Percentiles rank a stretch among this genome's conserved stretches.
These are phyloP conservation scores for Chromis chromis DNA, from an alignment of 2,797 vertebrate species.

Conservation along the genomic window DNA sequence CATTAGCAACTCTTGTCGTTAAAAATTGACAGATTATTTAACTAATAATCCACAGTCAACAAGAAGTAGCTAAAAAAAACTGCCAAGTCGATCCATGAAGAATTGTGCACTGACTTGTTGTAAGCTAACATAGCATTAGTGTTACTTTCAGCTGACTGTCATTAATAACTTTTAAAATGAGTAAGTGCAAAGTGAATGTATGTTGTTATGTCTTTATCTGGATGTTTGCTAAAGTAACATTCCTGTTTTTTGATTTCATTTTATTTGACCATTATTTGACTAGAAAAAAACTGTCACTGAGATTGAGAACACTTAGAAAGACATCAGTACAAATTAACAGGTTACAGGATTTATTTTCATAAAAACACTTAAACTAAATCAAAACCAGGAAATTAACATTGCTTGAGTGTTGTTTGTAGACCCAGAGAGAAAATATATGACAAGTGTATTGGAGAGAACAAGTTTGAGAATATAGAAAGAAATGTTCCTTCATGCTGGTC, in stretches of 20 bases:
- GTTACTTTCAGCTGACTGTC: neutral
- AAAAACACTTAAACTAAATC: neutral
- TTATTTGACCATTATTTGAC: too few species aligned
- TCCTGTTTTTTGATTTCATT: too few species aligned
- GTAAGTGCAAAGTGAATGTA: neutral
- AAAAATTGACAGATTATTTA: neutral
- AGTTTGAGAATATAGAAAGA: constrained; percentile 9
- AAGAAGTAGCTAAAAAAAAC: neutral
- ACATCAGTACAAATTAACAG: too few species aligned
- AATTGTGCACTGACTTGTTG: too few species aligned
- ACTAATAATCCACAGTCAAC: neutral
- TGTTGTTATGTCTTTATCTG: neutral
- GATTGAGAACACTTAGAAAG: too few species aligned
- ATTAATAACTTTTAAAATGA: neutral
- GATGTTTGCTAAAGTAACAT: neutral
- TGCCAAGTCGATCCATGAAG: neutral
- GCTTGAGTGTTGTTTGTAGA: neutral
- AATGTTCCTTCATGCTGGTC: constrained; percentile 45
- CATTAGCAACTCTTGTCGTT: too few species aligned
- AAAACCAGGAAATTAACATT: neutral
- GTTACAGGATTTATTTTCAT: neutral
- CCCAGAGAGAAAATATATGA: neutral
- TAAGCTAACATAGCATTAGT: too few species aligned
- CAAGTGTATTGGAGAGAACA: neutral
- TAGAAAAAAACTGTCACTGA: too few species aligned